phyloP scores from a whole-genome alignment of 2,797 vertebrate species.

The Danionella dracula region DNA sequence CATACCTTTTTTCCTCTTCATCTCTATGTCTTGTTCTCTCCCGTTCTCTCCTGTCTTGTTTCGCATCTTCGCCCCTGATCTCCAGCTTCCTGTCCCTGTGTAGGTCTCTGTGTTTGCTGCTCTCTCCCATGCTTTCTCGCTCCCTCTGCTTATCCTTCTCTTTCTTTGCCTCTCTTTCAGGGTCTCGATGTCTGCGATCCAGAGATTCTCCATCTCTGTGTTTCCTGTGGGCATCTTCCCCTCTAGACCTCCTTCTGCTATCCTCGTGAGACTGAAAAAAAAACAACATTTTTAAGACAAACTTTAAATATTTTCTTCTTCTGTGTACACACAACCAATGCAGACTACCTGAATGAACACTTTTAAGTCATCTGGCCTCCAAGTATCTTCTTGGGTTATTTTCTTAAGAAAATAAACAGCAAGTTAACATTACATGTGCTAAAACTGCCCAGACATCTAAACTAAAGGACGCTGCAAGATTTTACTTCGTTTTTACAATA shows the following conservation, averaged over 20 bases:
- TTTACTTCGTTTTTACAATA: no score
- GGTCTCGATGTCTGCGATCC: slow-evolving; percentile 58
- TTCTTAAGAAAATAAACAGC: slow-evolving; percentile 60
- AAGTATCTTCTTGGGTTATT: slow-evolving; percentile 89
- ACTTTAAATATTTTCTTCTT: background rate
- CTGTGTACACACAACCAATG: background rate
- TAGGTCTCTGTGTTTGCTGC: slow-evolving; percentile 51
- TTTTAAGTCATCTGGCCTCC: slow-evolving; percentile 84
- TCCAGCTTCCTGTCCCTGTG: slow-evolving; percentile 25
- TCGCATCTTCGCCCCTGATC: no score
- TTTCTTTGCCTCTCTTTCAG: slow-evolving; percentile 56
- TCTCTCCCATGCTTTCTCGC: slow-evolving; percentile 45
- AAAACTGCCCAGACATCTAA: background rate
- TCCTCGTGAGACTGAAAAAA: slow-evolving; percentile 52
- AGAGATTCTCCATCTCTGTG: slow-evolving; percentile 51
- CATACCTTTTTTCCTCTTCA: slow-evolving; percentile 36
- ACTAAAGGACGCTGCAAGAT: no score
- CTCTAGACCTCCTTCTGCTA: slow-evolving; percentile 53
- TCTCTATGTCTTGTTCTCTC: slow-evolving; percentile 50
- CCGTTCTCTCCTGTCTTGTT: slow-evolving; percentile 41
- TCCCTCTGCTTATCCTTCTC: slow-evolving; percentile 58
- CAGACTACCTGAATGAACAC: slow-evolving; percentile 75
- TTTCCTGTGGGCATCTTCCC: slow-evolving; percentile 55
- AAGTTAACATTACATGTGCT: background rate
- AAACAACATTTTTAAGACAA: background rate